Evolutionary conservation across 2,797 vertebrate species (phyloP), one percentile per base, ranked within the genome.

Genomic region (Coilia nasus): DNA sequence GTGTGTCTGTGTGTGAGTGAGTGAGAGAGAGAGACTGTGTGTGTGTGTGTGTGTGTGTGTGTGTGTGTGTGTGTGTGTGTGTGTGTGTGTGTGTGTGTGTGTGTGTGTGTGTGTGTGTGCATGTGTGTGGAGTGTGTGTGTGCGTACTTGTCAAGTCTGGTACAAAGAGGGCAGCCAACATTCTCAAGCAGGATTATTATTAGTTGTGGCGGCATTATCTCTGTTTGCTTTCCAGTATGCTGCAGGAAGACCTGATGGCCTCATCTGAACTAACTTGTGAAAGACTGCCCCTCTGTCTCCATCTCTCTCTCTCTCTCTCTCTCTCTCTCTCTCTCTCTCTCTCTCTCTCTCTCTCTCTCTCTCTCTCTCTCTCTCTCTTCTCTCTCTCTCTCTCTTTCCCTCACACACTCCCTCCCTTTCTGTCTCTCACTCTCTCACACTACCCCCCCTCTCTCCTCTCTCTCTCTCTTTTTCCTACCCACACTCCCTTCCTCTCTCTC

Each of bases 181-280:
- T 75, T 75, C 67, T 75, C 19, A 31, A 19, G 67, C 67, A 75
- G 67, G 5, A 75, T 75, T 75, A 75, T 75, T 75, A 75, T 35
- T 75, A 75, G 67, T 75, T 75, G 67, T 41, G 67, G 67, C 67
- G 14, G 67, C 14, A 75, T 19, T 75, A 75, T 92, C 93, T 91
- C 90, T 91, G 91, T 93, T 94, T 93, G 91, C 93, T 94, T 92
- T 93, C 89, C 94, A 92, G 90, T 87, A 86, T 71, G 87, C 89
- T 88, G 88, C 89, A 88, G 87, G 89, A 90, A 87, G 82, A 91
- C 90, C 89, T 78, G 90, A 91, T 88, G 88, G 87, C 91, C 90
- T 93, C 85, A 81, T 60, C 85, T 91, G 91, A 93, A 92, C 92
- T 67, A 12, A 47, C 57, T 57, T 47, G 9, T 57, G 44, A 57